Conservation (phyloP, 2,113 vertebrate species). For the Todiramphus chloris region DNA sequence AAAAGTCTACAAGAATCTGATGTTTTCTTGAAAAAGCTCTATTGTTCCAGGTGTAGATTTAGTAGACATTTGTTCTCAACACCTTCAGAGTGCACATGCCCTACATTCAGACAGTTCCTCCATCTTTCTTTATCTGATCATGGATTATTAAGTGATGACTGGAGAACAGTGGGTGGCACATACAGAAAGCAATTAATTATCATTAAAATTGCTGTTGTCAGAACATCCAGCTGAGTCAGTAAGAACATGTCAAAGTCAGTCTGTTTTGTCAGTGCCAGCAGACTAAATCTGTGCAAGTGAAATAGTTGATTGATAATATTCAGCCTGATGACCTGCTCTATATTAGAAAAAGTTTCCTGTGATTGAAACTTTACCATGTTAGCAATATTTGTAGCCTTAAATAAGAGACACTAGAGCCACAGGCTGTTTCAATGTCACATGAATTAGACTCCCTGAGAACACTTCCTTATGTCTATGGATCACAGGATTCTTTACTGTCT, state of each 20-base stretch:
- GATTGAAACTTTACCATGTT: background rate
- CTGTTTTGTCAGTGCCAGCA: background rate
- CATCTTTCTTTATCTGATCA: background rate
- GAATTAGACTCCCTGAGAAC: background rate
- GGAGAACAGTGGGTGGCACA: background rate
- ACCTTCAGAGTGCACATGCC: background rate
- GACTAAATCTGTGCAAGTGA: background rate
- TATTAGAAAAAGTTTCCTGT: background rate
- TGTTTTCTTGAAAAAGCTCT: background rate
- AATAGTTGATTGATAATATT: background rate
- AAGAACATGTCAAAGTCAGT: background rate
- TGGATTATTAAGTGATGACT: background rate
- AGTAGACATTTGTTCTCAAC: background rate
- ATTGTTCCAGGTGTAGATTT: background rate
- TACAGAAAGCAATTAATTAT: conserved; percentile 20
- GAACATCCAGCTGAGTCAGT: background rate
- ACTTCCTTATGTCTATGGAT: background rate
- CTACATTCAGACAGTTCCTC: background rate
- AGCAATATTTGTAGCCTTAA: background rate
- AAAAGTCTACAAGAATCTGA: background rate
- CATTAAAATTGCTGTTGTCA: conserved; percentile 1
- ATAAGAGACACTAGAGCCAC: background rate
- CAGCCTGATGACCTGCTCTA: background rate
- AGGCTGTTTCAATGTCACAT: background rate
- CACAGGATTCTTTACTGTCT: background rate